Evolutionary conservation across 2,797 vertebrate species (phyloP), one percentile per base, ranked within the genome.

Genomic region (Caiman crocodilus): DNA sequence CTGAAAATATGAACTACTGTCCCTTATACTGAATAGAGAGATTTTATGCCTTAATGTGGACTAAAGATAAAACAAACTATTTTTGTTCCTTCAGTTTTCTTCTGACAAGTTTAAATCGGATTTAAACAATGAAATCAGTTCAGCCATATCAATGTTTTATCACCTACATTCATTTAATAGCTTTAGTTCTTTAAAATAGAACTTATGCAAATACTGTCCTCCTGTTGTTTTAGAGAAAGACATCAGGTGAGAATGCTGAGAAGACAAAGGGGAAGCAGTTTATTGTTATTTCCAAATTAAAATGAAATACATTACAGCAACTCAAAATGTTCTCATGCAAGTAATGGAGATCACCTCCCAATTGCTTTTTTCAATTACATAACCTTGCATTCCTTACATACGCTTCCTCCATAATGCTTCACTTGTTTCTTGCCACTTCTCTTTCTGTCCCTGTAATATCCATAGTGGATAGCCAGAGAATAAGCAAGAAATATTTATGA

Each of bases 141-240:
- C 32, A 80, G 55, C 7, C 30, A 9, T 4, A 25, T 26, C 84
- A 55, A 12, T 23, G 4, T n/a, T 89, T 90, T 67, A 75, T 60
- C 16, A 56, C 30, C 20, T 81, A 1, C 3, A 13, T 42, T 90
- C 10, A 84, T 25, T 42, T 78, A 1, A 0, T 42, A 18, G 21
- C 15, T 83, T 75, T 10, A 30, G 50, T 32, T 91, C 59, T 90
- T 85, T 71, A 85, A 50, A 85, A 71, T 26, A 7, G 17, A 88
- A 65, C 12, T 79, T 85, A 25, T 76, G 42, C 42, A 81, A 50
- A 50, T 2, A 26, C 71, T 83, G 83, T 82, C 42, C 23, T 50
- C 42, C 9, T 50, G 42, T 50, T 50, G 42, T 50, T 56, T 64
- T 71, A 75, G 12, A 79, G 56, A 64, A 85, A 20, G 9, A 58